A percentile compares a stretch with the other conserved stretches of the same genome.
Evolutionary conservation across 2,888 invertebrate species (phyloP).

Genomic region (Netelia melanura): DNA sequence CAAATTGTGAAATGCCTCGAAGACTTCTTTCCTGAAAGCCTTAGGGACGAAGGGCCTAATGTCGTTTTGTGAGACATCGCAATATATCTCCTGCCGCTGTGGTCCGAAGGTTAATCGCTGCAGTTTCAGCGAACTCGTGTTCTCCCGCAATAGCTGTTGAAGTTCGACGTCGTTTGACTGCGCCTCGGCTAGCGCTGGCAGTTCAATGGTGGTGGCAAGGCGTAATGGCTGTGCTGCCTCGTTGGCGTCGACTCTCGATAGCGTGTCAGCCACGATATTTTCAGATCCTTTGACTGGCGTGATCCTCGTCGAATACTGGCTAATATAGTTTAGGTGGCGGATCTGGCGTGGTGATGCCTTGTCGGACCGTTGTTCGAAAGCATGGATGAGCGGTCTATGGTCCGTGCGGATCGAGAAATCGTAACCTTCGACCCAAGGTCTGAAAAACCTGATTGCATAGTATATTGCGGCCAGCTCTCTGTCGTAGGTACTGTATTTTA

Average conservation of each 20-base stretch:
- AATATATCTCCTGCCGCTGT: slow-evolving; percentile 24
- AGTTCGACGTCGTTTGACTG: slow-evolving; percentile 54
- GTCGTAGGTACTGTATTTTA: slow-evolving; percentile 71
- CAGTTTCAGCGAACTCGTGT: slow-evolving; percentile 25
- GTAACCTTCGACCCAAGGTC: slow-evolving; percentile 32
- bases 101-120: slow-evolving; percentile 33
- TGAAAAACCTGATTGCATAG: slow-evolving; percentile 49
- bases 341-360: neutral
- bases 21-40: slow-evolving; percentile 55
- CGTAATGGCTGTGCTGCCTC: neutral
- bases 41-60: slow-evolving; percentile 69
- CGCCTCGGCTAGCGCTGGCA: slow-evolving; percentile 31
- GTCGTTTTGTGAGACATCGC: slow-evolving; percentile 39
- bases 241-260: neutral
- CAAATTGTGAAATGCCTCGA: slow-evolving; percentile 63
- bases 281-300: neutral
- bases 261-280: neutral
- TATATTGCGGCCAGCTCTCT: slow-evolving; percentile 64
- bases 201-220: slow-evolving; percentile 43
- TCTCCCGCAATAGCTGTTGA: slow-evolving; percentile 5
- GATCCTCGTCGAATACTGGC: neutral
- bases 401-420: no score
- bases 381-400: no score
- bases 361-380: no score
- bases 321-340: neutral